phyloP scores from a whole-genome alignment of 2,113 vertebrate genomes.

The Terrapene triunguis region DNA sequence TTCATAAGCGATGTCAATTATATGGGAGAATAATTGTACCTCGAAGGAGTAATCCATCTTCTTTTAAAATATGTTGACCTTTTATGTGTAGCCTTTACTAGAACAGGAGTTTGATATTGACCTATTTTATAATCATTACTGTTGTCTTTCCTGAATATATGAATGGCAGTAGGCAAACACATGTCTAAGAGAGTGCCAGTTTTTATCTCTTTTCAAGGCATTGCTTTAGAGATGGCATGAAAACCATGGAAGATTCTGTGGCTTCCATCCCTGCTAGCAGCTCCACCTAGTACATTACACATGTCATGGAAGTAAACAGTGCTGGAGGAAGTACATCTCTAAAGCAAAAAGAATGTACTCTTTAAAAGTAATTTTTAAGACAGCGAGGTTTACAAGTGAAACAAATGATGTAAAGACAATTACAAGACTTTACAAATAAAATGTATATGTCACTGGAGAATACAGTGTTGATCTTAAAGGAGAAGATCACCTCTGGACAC shows the following conservation, averaged over 20 bases:
- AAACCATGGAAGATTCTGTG: neutral
- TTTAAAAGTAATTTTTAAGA: neutral
- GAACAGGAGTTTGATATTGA: neutral
- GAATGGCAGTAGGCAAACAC: accelerated
- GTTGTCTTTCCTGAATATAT: accelerated
- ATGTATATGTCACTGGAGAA: neutral
- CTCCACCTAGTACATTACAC: neutral
- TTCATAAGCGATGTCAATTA: neutral
- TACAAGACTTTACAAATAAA: neutral
- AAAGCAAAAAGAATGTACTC: accelerated
- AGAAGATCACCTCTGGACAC: neutral
- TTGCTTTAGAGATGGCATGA: neutral
- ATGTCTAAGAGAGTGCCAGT: accelerated
- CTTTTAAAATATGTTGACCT: neutral
- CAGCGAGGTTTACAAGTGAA: neutral
- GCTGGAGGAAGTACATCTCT: neutral
- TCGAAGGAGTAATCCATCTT: accelerated
- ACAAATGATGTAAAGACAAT: neutral
- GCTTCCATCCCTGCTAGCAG: neutral
- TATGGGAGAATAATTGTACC: accelerated
- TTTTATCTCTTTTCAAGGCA: neutral
- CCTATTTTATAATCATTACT: neutral
- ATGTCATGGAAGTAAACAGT: neutral
- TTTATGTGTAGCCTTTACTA: neutral
- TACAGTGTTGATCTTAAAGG: neutral